Base-by-base conservation (phyloP, 2,113 vertebrate species). In the Erinaceus europaeus region DNA sequence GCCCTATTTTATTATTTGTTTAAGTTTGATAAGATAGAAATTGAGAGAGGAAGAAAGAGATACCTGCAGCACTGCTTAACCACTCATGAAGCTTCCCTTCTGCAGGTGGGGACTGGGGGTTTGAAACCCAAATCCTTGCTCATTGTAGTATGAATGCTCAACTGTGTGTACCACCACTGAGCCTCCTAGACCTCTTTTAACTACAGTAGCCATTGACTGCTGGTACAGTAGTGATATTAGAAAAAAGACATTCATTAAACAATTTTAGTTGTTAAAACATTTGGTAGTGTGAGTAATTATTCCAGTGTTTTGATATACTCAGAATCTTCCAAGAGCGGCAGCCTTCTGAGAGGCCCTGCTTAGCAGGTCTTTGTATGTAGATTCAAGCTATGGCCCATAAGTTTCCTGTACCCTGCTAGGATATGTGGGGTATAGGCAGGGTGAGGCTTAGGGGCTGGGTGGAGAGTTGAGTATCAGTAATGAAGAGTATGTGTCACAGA, bases 241-340 rank as follows among this genome's bases (percentile, higher is more conserved):
- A 74, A 27, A 86, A 25, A 85, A 83, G 62, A 84, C 50, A 90
- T 71, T 89, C 55, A 65, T n/a, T n/a, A 29, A 72, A 52, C 55
- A 78, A 5, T 79, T 91, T 89, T 48, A 74, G 62, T 59, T 76
- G 20, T 79, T 76, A 86, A 78, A 88, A 55, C 20, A 27, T 80
- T 61, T 65, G 71, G 29, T 5, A 21, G 46, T 81, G n/a, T 81
- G 78, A 67, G 29, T 84, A 36, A 38, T 75, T 75, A 32, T 4
- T 1, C 6, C 27, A 46, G 34, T 34, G 40, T 92, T 83, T 69
- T 62, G 72, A 46, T 38, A 32, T 38, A 52, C 9, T 10, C 5
- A 1, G 13, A 65, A 23, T 53, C 9, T 69, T n/a, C n/a, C 32
- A 52, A 29, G 73, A 80, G 40, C 2, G 62, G 14, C 17, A 79